These are phyloP conservation scores for Gasterosteus nipponicus DNA, from an alignment of 2,113 vertebrate genomes.

Conservation along the genomic window DNA sequence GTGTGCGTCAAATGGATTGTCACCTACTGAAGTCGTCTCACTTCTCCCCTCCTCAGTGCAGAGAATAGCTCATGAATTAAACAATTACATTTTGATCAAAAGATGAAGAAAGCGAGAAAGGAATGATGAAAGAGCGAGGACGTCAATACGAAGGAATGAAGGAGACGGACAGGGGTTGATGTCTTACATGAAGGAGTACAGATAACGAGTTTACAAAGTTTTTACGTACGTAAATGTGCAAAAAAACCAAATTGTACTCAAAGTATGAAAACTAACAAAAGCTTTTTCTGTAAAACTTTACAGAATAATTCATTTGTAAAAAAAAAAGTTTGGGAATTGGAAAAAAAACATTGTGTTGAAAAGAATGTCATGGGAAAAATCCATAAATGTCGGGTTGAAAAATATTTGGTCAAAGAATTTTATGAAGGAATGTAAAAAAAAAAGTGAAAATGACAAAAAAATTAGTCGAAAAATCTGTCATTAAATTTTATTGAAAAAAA, in stretches of 20 bases:
- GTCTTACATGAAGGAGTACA: background rate
- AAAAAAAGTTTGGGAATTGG: no score
- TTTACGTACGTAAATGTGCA: background rate
- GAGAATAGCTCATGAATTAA: background rate
- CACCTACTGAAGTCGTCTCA: background rate
- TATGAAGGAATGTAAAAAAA: no score
- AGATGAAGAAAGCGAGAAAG: background rate
- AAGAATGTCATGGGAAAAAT: no score
- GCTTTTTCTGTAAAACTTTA: background rate
- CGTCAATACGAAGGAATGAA: background rate
- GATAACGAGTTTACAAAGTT: background rate
- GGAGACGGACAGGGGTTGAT: background rate
- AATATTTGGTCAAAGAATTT: no score
- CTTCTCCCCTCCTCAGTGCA: background rate
- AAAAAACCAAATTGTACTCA: background rate
- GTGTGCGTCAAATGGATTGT: constrained; percentile 3
- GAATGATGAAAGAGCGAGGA: background rate
- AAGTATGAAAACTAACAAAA: background rate
- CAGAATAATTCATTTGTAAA: no score
- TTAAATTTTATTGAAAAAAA: no score
- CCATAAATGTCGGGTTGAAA: no score
- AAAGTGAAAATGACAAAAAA: no score
- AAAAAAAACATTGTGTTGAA: no score
- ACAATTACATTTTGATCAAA: constrained; percentile 3
- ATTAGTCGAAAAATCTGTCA: no score